phyloP scores from a whole-genome alignment of 2,797 vertebrate genomes.

The Synaphobranchus kaupii region DNA sequence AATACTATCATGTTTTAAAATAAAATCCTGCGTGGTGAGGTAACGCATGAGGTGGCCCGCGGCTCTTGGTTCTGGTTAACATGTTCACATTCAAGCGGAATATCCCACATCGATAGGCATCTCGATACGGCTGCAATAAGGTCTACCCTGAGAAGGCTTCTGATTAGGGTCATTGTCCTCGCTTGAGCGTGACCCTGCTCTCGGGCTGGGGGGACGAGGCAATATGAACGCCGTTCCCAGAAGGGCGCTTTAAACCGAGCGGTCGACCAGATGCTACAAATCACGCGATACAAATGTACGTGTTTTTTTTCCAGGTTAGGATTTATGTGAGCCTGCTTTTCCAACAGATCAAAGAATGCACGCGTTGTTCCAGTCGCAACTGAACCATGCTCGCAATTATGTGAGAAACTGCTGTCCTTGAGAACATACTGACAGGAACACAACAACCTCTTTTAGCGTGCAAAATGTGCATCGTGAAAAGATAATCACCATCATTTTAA shows the following conservation, averaged over 20 bases:
- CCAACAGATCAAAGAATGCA: not conserved
- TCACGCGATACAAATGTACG: not conserved
- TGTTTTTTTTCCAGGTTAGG: not conserved
- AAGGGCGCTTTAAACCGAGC: not conserved
- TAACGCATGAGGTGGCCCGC: too few species aligned
- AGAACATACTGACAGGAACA: not conserved
- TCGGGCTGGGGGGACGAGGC: not conserved
- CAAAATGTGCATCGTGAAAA: not conserved
- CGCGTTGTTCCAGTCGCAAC: not conserved
- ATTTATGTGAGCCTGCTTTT: not conserved
- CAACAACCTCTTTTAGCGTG: not conserved
- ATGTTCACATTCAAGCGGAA: constrained; percentile 13
- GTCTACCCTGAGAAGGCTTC: not conserved
- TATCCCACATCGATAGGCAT: constrained; percentile 5
- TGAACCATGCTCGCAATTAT: not conserved
- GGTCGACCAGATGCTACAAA: not conserved
- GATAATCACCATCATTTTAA: not conserved
- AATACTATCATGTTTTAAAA: too few species aligned
- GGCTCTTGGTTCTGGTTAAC: not conserved
- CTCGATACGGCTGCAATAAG: not conserved
- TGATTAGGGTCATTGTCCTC: not conserved
- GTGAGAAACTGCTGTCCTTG: not conserved
- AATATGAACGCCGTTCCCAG: not conserved
- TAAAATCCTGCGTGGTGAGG: too few species aligned
- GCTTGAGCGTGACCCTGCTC: not conserved